These are phyloP conservation scores for Dusona sp. DNA, from an alignment of 2,888 invertebrate genomes.

Conservation along the genomic window DNA sequence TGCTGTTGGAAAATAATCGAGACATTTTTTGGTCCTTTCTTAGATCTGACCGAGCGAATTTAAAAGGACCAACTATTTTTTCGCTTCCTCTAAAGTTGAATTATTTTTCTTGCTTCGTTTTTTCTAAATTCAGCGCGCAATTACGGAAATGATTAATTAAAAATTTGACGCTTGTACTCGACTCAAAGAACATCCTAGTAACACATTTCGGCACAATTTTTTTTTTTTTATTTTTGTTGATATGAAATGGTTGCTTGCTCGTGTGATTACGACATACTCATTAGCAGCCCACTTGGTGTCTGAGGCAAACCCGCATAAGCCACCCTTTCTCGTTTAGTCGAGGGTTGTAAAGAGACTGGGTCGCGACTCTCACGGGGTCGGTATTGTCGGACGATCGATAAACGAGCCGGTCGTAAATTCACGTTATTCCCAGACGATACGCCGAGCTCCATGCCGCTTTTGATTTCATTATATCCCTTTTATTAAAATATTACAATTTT, in stretches of 20 bases:
- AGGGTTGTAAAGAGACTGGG: slow-evolving; percentile 16
- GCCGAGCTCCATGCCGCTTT: background rate
- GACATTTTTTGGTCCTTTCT: too few species aligned
- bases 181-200: background rate
- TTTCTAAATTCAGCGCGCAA: too few species aligned
- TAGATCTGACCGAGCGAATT: too few species aligned
- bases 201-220: background rate
- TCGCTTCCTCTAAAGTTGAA: too few species aligned
- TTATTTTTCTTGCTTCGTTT: too few species aligned
- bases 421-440: background rate
- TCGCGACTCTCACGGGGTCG: background rate
- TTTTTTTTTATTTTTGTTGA: background rate
- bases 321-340: slow-evolving; percentile 4
- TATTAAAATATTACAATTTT: slow-evolving; percentile 85
- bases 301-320: slow-evolving; percentile 2
- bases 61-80: too few species aligned
- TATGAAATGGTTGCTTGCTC: slow-evolving; percentile 5
- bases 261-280: slow-evolving; percentile 13
- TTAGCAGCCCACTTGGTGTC: slow-evolving; percentile 18
- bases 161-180: background rate
- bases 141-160: background rate
- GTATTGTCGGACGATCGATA: slow-evolving; percentile 15
- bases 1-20: too few species aligned
- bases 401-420: background rate
- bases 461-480: background rate